phyloP scores from a whole-genome alignment of 2,888 invertebrate genomes.

The Bimastos eiseni region DNA sequence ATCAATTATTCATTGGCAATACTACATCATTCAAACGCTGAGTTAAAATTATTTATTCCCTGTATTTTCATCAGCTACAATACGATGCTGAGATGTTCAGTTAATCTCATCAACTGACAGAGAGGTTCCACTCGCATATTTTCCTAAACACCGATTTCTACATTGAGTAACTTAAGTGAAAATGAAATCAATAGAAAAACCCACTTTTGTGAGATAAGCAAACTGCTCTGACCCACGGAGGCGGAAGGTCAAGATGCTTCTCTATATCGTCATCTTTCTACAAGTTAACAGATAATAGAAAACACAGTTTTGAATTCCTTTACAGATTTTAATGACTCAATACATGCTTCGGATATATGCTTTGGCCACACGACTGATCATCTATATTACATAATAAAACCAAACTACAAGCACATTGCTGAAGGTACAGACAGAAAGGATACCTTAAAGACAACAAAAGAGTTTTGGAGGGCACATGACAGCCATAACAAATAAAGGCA shows the following conservation, averaged over 20 bases:
- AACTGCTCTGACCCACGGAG: constrained; percentile 55
- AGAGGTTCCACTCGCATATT: not conserved
- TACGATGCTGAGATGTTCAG: too few relatives aligned
- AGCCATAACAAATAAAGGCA: too few relatives aligned
- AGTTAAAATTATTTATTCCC: too few relatives aligned
- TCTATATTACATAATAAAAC: not conserved
- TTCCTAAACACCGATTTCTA: not conserved
- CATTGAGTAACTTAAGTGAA: not conserved
- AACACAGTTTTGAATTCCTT: not conserved
- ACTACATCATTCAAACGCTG: too few relatives aligned
- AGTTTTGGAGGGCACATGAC: not conserved
- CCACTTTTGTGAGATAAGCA: not conserved
- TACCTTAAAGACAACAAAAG: not conserved
- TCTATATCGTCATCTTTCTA: constrained; percentile 27
- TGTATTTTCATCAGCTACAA: too few relatives aligned
- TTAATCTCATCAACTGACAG: too few relatives aligned
- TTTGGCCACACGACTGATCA: not conserved
- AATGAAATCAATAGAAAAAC: not conserved
- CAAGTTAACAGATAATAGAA: not conserved
- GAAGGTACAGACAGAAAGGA: not conserved
- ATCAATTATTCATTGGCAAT: too few relatives aligned
- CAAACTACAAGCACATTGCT: not conserved
- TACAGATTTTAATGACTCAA: not conserved
- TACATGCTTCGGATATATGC: not conserved
- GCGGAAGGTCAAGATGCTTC: constrained; percentile 59